Evolutionary conservation across 2,888 invertebrate genomes (phyloP), one percentile per base, ranked within the genome.

Genomic region (Pegoplata infirma): DNA sequence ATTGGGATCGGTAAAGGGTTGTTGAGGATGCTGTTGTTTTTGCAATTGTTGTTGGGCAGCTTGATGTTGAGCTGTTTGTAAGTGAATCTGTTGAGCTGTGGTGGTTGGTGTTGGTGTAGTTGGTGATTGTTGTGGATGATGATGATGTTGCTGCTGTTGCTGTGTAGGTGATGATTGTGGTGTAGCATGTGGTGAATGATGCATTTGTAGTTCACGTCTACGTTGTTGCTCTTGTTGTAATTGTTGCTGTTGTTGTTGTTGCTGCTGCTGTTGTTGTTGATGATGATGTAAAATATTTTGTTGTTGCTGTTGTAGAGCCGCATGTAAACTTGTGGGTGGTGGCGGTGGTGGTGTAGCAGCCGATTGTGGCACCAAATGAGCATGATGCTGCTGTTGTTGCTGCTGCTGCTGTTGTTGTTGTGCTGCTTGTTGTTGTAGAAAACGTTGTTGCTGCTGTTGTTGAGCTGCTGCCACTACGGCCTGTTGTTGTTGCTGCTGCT

Each of bases 1-100:
- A 55, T 89, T 89, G 82, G 89, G 88, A 83, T 90, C 89, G 68
- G 88, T 82, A 80, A 85, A 85, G 67, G 85, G 76, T 69, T 85
- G 85, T 44, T 83, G 84, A n/a, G 83, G 84, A 8, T 83, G 82
- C 40, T 82, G 82, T 14, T 81, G 81, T 49, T 82, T 80, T 16
- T 83, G 83, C 58, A 80, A 79, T 0, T 85, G 86, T 44, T 86
- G 86, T 40, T 86, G 85, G 23, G 84, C 84, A 28, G 85, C 83
- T 67, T 88, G 88, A 76, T 87, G 87, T 67, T 88, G 88, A 21
- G 88, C 88, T 14, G 88, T 86, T 82, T 87, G 86, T 63, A 87
- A 84, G 77, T 88, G 88, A 23, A 88, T 86, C 71, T 87, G 86
- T 59, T 87, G 86, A 32, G 87, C 87, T 46, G 86, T 87, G 58